phyloP scores from a whole-genome alignment of 1,140 invertebrate species.

The Cotesia vestalis region DNA sequence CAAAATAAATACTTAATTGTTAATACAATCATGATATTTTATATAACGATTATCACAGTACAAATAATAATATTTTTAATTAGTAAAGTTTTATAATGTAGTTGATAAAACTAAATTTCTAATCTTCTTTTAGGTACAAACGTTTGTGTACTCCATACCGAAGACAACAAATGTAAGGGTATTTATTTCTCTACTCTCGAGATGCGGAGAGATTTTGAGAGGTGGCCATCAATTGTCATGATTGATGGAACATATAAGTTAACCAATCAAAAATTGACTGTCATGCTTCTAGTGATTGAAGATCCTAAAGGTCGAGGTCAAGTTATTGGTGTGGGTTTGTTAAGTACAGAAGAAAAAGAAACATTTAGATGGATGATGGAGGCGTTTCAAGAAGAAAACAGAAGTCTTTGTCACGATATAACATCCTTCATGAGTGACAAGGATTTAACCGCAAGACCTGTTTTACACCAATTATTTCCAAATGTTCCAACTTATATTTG shows the following conservation, averaged over 20 bases:
- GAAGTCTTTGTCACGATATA: conserved; percentile 2
- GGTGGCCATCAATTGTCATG: conserved; percentile 13
- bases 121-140: too few species aligned
- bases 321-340: conserved; percentile 29
- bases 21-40: too few species aligned
- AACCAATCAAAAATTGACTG: not conserved
- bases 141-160: not conserved
- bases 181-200: not conserved
- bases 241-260: conserved; percentile 38
- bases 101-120: too few species aligned
- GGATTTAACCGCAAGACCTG: conserved; percentile 28
- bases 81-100: too few species aligned
- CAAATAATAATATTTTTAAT: too few species aligned
- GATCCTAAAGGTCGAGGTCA: conserved; percentile 28
- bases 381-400: conserved; percentile 20
- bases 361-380: conserved; percentile 26
- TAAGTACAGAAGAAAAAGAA: conserved; percentile 16
- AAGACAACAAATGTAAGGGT: not conserved
- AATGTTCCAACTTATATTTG: conserved; percentile 32
- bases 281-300: conserved; percentile 26
- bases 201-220: not conserved
- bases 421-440: conserved; percentile 37
- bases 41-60: too few species aligned
- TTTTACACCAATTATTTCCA: conserved; percentile 30
- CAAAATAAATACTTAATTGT: too few species aligned